Evolutionary conservation across 1,140 invertebrate genomes (phyloP).

Genomic region (Musca domestica): DNA sequence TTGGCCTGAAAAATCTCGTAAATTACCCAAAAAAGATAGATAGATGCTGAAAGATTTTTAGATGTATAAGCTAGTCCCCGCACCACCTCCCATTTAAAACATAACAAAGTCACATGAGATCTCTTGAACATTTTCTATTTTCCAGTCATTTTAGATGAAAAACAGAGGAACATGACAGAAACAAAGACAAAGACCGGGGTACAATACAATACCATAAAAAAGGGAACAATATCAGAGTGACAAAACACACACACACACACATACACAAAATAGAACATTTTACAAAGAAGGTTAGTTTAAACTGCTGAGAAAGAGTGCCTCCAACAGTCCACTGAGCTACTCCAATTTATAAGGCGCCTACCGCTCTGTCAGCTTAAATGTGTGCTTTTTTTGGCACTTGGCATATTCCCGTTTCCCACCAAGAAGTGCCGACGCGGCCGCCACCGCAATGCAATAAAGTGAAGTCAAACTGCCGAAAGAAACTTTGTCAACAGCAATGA

Average conservation of each 20-base stretch:
- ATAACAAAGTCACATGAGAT: neutral
- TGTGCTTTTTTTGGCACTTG: too few species aligned
- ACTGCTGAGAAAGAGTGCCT: too few species aligned
- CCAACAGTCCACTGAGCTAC: too few species aligned
- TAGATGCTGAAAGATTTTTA: too few species aligned
- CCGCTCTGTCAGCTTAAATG: too few species aligned
- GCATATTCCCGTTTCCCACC: too few species aligned
- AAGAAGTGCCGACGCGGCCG: neutral
- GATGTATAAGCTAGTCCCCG: neutral
- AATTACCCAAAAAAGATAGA: too few species aligned
- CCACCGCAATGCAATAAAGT: neutral
- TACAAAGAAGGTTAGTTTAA: too few species aligned
- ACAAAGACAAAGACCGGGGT: neutral
- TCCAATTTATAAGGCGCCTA: too few species aligned
- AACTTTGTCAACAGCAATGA: conserved; percentile 5
- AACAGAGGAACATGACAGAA: neutral
- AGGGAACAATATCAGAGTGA: neutral
- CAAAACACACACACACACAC: neutral
- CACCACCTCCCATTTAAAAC: too few species aligned
- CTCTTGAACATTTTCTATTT: neutral
- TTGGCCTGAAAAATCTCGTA: too few species aligned
- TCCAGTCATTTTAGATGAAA: neutral
- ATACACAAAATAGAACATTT: too few species aligned
- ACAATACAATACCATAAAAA: neutral
- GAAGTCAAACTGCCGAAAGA: neutral